A percentile compares a stretch with the other conserved stretches of the same genome.
These are phyloP conservation scores for Gonocerus acuteangulatus DNA, from an alignment of 2,888 invertebrate genomes.

Conservation along the genomic window DNA sequence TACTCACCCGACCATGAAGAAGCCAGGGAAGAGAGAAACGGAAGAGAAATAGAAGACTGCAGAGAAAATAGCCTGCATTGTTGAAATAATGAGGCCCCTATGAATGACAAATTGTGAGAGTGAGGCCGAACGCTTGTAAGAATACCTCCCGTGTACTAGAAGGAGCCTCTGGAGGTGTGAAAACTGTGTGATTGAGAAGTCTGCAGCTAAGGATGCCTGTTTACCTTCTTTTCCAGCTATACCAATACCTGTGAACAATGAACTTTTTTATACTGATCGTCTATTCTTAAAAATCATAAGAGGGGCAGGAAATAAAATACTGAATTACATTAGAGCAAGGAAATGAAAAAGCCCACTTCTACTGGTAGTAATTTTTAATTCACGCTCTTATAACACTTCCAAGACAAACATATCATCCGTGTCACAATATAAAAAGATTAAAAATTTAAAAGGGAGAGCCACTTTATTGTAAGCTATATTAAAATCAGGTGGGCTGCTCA, in stretches of 20 bases:
- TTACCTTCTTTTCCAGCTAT: conserved; percentile 85
- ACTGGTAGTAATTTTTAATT: too few relatives aligned
- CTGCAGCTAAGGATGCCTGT: conserved; percentile 92
- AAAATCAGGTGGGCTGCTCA: too few relatives aligned
- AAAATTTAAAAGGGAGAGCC: too few relatives aligned
- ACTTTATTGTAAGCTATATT: too few relatives aligned
- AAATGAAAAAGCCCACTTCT: too few relatives aligned
- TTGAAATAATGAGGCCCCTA: conserved; percentile 93
- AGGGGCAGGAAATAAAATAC: too few relatives aligned
- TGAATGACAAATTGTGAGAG: conserved; percentile 98
- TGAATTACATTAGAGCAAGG: too few relatives aligned
- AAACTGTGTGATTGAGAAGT: conserved; percentile 90
- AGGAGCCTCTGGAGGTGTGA: conserved; percentile 72
- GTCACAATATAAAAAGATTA: too few relatives aligned
- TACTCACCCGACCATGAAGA: conserved; percentile 86
- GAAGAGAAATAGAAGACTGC: conserved; percentile 98
- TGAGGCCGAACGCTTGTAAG: conserved; percentile 92
- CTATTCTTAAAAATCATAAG: too few relatives aligned
- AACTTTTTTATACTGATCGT: not conserved
- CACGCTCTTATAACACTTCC: too few relatives aligned
- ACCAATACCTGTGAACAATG: conserved; percentile 62
- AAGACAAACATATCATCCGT: too few relatives aligned
- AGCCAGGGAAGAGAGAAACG: conserved; percentile 96
- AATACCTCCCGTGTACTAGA: conserved; percentile 73
- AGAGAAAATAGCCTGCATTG: conserved; percentile 97